A percentile compares a stretch with the other conserved stretches of the same genome.
These are phyloP conservation scores for Bursaphelenchus okinawaensis DNA, from an alignment of 2,888 invertebrate genomes.

Conservation along the genomic window DNA sequence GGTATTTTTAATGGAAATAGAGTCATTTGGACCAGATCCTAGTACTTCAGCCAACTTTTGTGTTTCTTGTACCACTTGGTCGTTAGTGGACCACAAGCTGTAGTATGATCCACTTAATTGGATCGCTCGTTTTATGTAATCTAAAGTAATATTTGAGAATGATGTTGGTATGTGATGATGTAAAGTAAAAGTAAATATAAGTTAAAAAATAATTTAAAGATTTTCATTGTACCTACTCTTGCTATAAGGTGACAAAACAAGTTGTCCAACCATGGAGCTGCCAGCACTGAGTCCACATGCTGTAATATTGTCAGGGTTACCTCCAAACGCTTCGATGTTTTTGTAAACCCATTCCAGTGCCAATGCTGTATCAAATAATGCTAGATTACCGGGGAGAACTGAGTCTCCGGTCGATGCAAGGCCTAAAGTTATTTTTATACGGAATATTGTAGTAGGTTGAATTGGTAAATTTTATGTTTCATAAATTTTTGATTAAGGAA, in stretches of 20 bases:
- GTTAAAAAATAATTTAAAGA: too few species aligned
- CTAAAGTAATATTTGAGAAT: too few species aligned
- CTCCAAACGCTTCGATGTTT: conserved; percentile 28
- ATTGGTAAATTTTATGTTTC: too few species aligned
- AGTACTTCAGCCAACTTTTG: background rate
- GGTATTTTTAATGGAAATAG: background rate
- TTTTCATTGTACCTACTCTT: too few species aligned
- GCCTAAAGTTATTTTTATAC: conserved; percentile 13
- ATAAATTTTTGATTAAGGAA: too few species aligned
- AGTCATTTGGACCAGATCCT: background rate
- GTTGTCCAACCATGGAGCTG: conserved; percentile 16
- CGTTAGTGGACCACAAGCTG: background rate
- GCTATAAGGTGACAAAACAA: conserved; percentile 25
- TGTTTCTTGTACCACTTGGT: background rate
- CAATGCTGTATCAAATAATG: conserved; percentile 21
- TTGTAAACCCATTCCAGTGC: conserved; percentile 26
- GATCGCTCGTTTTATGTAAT: background rate
- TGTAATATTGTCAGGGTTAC: conserved; percentile 27
- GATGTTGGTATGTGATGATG: too few species aligned
- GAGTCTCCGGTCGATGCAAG: conserved; percentile 22
- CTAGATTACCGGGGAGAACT: conserved; percentile 22
- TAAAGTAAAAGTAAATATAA: too few species aligned
- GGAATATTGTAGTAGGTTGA: too few species aligned
- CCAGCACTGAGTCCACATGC: conserved; percentile 28
- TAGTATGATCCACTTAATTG: background rate